phyloP scores from a whole-genome alignment of 2,797 vertebrate species.

The Girardinus metallicus region DNA sequence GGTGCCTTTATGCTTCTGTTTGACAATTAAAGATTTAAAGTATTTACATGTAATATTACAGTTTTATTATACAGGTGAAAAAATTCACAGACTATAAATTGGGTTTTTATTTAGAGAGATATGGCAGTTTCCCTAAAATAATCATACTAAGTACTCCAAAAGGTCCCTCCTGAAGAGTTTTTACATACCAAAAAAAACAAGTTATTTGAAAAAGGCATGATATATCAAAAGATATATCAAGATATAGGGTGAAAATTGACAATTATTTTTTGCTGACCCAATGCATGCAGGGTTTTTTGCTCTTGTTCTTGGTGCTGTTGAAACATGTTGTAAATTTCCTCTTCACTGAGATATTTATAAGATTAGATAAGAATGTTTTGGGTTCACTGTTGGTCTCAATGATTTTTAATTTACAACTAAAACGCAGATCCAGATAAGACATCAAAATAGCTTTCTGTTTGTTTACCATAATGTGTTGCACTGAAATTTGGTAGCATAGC shows the following conservation, averaged over 20 bases:
- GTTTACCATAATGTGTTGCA: neutral
- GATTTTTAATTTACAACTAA: neutral
- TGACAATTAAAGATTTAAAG: neutral
- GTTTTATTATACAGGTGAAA: too few relatives aligned
- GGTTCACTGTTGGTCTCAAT: neutral
- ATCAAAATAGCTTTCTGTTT: neutral
- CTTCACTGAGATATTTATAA: neutral
- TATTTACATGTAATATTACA: neutral
- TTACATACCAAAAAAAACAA: neutral
- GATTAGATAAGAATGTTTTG: neutral
- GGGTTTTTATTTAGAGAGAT: too few relatives aligned
- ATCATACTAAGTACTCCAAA: neutral
- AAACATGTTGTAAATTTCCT: neutral
- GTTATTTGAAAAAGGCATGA: neutral
- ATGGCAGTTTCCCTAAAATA: neutral
- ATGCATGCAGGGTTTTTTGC: neutral
- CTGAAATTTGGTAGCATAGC: neutral
- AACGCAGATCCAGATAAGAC: neutral
- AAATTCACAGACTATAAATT: too few relatives aligned
- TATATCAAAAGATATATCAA: neutral
- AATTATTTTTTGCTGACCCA: neutral
- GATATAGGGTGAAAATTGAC: neutral
- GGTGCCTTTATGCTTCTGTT: neutral
- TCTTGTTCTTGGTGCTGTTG: neutral
- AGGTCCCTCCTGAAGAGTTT: neutral